Conservation (phyloP, 2,888 invertebrate species). For the Proisotoma minuta region DNA sequence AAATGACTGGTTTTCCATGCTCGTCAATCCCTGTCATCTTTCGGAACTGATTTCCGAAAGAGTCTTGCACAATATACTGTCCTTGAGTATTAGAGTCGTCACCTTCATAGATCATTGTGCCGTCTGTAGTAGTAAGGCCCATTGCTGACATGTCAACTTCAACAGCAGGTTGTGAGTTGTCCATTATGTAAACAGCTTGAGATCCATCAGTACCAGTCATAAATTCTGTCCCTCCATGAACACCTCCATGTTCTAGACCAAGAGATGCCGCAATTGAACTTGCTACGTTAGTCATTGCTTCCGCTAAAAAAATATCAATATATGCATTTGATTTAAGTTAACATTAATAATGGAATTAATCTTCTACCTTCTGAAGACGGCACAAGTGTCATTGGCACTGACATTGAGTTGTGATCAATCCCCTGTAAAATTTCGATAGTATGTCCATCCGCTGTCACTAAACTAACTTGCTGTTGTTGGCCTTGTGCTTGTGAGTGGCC, state of each 20-base stretch:
- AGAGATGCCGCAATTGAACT: slow-evolving; percentile 59
- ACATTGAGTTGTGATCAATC: slow-evolving; percentile 26
- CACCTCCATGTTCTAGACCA: slow-evolving; percentile 53
- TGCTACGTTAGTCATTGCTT: slow-evolving; percentile 57
- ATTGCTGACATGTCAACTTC: slow-evolving; percentile 41
- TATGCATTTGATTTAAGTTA: not conserved
- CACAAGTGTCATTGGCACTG: slow-evolving; percentile 36
- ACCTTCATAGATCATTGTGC: slow-evolving; percentile 38
- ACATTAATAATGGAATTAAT: too few species aligned
- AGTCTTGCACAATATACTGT: slow-evolving; percentile 44
- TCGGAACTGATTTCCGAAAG: slow-evolving; percentile 43
- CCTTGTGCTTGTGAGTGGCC: not conserved
- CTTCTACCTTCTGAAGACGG: slow-evolving; percentile 42
- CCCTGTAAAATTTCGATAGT: slow-evolving; percentile 40
- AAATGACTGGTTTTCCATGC: slow-evolving; percentile 42
- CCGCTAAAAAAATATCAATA: slow-evolving; percentile 50
- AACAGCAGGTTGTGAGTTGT: slow-evolving; percentile 41
- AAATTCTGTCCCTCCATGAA: slow-evolving; percentile 22
- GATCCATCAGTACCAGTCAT: slow-evolving; percentile 36
- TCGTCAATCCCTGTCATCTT: slow-evolving; percentile 44
- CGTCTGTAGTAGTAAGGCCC: slow-evolving; percentile 48
- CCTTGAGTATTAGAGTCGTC: slow-evolving; percentile 11
- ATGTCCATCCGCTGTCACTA: slow-evolving; percentile 42
- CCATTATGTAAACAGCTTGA: slow-evolving; percentile 45
- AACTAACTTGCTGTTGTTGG: slow-evolving; percentile 33